A percentile compares a stretch with the other conserved stretches of the same genome.
These are phyloP conservation scores for Ammospiza nelsoni DNA, from an alignment of 2,113 vertebrate species.

Conservation along the genomic window DNA sequence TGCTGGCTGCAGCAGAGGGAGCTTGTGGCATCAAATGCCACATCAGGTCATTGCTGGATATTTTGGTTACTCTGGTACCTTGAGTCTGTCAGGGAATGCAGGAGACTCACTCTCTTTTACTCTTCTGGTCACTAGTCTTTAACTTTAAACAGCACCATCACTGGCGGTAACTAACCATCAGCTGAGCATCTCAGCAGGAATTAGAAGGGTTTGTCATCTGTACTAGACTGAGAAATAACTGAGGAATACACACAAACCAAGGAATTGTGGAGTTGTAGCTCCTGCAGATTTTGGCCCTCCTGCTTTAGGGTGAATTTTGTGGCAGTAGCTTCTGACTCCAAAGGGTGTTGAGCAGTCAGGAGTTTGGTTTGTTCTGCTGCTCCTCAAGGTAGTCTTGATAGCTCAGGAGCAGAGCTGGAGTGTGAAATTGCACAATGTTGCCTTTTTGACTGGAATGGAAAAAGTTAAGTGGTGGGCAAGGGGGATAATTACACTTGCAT, in stretches of 20 bases:
- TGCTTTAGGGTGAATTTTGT: not conserved
- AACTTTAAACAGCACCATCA: not conserved
- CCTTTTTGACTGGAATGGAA: not conserved
- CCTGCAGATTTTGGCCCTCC: not conserved
- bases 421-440: not conserved
- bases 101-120: not conserved
- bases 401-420: not conserved
- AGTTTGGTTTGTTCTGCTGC: not conserved
- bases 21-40: not conserved
- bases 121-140: not conserved
- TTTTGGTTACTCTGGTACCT: not conserved
- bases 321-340: not conserved
- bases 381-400: not conserved
- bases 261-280: not conserved
- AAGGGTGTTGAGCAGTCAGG: not conserved
- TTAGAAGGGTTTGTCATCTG: not conserved
- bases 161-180: not conserved
- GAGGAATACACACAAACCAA: not conserved
- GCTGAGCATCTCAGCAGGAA: not conserved
- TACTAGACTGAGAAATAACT: not conserved
- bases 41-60: not conserved
- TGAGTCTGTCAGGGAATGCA: not conserved
- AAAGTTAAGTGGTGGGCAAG: not conserved
- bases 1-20: not conserved
- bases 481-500: rapidly evolving